These are phyloP conservation scores for Sebastes flavidus DNA, from an alignment of 2,797 vertebrate genomes.

Conservation along the genomic window DNA sequence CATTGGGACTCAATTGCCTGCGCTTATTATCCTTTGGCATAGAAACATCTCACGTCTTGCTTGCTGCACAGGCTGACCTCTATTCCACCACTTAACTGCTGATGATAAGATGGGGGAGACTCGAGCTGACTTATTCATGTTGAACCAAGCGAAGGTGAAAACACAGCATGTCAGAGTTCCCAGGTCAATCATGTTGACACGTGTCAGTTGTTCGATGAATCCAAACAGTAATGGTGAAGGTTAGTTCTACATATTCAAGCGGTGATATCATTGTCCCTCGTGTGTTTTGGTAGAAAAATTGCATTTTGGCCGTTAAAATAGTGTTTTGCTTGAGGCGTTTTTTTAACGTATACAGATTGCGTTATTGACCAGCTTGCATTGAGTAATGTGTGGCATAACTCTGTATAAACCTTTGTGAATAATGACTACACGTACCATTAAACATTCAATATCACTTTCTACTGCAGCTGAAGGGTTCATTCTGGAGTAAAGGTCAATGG, in stretches of 20 bases:
- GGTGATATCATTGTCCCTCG: not conserved
- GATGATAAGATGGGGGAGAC: conserved; percentile 67
- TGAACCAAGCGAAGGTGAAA: conserved; percentile 56
- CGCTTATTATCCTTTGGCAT: conserved; percentile 74
- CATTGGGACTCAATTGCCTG: conserved; percentile 62
- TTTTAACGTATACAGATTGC: not conserved
- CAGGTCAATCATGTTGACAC: conserved; percentile 59
- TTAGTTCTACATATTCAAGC: conserved; percentile 31
- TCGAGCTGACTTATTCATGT: conserved; percentile 68
- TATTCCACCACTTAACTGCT: conserved; percentile 70
- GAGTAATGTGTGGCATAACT: not conserved
- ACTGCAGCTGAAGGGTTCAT: conserved; percentile 1
- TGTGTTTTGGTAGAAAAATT: not conserved
- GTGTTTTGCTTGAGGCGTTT: not conserved
- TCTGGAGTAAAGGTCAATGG: conserved; percentile 57
- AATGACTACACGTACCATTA: conserved; percentile 16
- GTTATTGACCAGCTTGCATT: not conserved
- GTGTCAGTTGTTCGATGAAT: conserved; percentile 50
- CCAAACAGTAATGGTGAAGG: conserved; percentile 32
- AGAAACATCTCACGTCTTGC: conserved; percentile 76
- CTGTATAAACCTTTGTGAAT: not conserved
- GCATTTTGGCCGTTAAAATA: not conserved
- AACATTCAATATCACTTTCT: conserved; percentile 27
- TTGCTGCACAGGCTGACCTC: conserved; percentile 62
- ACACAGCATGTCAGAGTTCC: conserved; percentile 46